phyloP scores from a whole-genome alignment of 2,113 vertebrate genomes.

The Cnemophilus loriae region DNA sequence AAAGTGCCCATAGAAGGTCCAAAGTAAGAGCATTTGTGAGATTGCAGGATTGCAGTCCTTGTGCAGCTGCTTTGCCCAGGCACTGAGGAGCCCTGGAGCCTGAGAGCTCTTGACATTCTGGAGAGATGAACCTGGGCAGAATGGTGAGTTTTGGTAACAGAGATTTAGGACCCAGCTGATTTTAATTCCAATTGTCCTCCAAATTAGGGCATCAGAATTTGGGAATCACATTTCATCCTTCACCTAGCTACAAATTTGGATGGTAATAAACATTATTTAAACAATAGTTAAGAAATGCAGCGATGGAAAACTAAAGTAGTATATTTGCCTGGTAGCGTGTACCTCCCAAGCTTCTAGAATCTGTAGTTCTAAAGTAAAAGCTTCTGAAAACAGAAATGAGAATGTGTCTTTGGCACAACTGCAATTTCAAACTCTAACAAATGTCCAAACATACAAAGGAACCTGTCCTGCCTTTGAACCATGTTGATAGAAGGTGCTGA shows the following conservation, averaged over 20 bases:
- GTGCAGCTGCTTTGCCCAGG: not conserved
- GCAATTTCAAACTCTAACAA: not conserved
- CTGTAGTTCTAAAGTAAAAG: not conserved
- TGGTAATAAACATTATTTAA: not conserved
- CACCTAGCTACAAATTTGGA: not conserved
- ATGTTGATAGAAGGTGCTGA: not conserved
- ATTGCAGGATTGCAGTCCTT: not conserved
- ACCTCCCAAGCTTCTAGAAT: not conserved
- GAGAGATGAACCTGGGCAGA: not conserved
- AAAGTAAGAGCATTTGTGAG: not conserved
- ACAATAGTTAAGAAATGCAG: not conserved
- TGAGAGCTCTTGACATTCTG: not conserved
- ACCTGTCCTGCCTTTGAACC: not conserved
- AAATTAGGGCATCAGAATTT: not conserved
- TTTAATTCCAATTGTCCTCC: not conserved
- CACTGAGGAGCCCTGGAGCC: not conserved
- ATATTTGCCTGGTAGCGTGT: not conserved
- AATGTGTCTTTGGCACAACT: not conserved
- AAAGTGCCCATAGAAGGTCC: not conserved
- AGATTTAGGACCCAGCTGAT: not conserved
- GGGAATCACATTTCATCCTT: not conserved
- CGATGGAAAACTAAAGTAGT: not conserved
- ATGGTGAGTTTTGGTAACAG: not conserved
- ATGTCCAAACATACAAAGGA: not conserved
- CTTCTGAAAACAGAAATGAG: not conserved